phyloP scores from a whole-genome alignment of 1,140 invertebrate genomes.

The Dendroctonus valens region DNA sequence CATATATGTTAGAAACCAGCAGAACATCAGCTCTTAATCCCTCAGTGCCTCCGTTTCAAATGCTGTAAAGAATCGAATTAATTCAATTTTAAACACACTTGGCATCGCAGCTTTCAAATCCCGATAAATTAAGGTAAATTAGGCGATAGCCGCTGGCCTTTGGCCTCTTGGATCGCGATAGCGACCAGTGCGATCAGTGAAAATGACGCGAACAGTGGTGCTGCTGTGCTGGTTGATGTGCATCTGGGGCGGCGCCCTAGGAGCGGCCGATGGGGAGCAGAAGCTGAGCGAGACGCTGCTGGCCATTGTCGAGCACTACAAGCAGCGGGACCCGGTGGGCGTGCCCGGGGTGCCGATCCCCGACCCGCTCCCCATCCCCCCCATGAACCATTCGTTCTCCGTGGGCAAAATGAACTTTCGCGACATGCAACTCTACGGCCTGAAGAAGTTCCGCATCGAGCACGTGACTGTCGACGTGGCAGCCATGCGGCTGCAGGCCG shows the following conservation, averaged over 20 bases:
- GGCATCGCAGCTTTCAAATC: too few relatives aligned
- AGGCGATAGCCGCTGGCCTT: too few relatives aligned
- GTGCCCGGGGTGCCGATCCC: conserved; percentile 73
- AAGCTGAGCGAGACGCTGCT: conserved; percentile 69
- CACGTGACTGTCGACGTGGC: conserved; percentile 64
- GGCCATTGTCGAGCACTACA: conserved; percentile 75
- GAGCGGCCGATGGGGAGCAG: conserved; percentile 55
- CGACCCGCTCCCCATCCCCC: conserved; percentile 76
- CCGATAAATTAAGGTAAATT: too few relatives aligned
- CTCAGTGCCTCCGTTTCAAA: too few relatives aligned
- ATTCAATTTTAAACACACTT: too few relatives aligned
- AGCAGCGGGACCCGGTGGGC: conserved; percentile 74
- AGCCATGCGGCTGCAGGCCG: conserved; percentile 67
- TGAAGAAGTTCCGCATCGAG: conserved; percentile 75
- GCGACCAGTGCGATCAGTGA: too few relatives aligned
- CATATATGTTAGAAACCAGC: too few relatives aligned
- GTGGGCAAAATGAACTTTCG: conserved; percentile 70
- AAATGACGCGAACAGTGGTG: too few relatives aligned
- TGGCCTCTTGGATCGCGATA: too few relatives aligned
- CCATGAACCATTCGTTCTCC: conserved; percentile 69
- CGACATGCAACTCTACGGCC: conserved; percentile 68
- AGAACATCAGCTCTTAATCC: too few relatives aligned
- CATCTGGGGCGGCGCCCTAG: neutral
- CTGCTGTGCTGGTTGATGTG: too few relatives aligned
- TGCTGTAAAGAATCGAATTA: too few relatives aligned